Evolutionary conservation across 2,888 invertebrate species (phyloP).

Genomic region (Allolobophora icterica): DNA sequence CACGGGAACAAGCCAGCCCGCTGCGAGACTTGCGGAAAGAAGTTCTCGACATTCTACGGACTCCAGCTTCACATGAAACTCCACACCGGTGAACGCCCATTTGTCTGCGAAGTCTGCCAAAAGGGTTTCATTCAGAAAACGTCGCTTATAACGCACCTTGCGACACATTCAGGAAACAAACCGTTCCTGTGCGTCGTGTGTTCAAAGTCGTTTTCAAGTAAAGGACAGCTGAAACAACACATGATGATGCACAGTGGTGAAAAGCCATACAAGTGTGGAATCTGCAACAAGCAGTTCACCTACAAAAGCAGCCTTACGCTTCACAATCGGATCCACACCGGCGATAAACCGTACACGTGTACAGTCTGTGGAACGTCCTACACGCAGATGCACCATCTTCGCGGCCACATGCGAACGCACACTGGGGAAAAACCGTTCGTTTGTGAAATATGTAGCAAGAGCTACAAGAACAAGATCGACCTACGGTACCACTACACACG

Average conservation of each 20-base stretch:
- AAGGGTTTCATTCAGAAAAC: slow-evolving; percentile 23
- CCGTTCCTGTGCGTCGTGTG: not conserved
- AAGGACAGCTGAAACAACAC: slow-evolving; percentile 22
- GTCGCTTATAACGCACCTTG: not conserved
- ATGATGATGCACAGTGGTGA: slow-evolving; percentile 19
- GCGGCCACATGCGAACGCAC: slow-evolving; percentile 23
- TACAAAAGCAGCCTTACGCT: slow-evolving; percentile 13
- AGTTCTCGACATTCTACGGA: slow-evolving; percentile 14
- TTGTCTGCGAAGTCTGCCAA: slow-evolving; percentile 25
- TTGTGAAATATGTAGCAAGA: slow-evolving; percentile 18
- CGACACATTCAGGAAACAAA: not conserved
- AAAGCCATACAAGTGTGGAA: not conserved
- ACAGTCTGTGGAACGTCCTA: slow-evolving; percentile 8
- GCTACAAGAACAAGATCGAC: slow-evolving; percentile 28
- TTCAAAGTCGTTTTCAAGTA: slow-evolving; percentile 23
- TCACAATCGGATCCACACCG: slow-evolving; percentile 24
- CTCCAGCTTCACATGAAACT: slow-evolving; percentile 24
- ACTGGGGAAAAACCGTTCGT: slow-evolving; percentile 13
- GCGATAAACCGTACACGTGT: slow-evolving; percentile 3
- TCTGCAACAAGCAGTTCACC: slow-evolving; percentile 22
- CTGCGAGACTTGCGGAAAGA: not conserved
- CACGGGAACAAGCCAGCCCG: slow-evolving; percentile 13
- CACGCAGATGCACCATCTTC: slow-evolving; percentile 20
- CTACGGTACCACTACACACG: slow-evolving; percentile 22
- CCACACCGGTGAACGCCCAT: not conserved